These are phyloP conservation scores for Agapostemon virescens DNA, from an alignment of 2,888 invertebrate genomes.

Conservation along the genomic window DNA sequence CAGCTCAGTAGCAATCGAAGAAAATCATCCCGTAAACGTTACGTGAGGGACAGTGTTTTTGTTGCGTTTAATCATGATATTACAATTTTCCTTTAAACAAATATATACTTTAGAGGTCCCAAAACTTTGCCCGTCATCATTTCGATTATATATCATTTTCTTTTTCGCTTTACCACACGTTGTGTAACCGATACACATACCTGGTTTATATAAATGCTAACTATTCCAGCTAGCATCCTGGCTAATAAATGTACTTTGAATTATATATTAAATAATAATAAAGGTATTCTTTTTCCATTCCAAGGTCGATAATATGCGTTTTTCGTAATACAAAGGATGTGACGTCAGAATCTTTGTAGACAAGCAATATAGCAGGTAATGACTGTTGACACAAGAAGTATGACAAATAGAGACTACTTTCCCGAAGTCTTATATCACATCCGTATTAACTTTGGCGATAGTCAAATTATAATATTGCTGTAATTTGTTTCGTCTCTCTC, in stretches of 20 bases:
- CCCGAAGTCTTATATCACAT: slow-evolving; percentile 65
- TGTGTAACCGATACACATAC: slow-evolving; percentile 52
- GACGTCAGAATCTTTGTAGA: slow-evolving; percentile 50
- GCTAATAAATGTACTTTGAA: slow-evolving; percentile 58
- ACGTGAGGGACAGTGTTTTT: slow-evolving; percentile 55
- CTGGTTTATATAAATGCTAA: slow-evolving; percentile 56
- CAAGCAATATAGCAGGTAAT: slow-evolving; percentile 36
- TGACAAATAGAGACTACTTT: slow-evolving; percentile 59
- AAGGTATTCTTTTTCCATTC: slow-evolving; percentile 38
- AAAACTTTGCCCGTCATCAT: slow-evolving; percentile 66
- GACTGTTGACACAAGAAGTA: slow-evolving; percentile 50
- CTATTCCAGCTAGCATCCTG: slow-evolving; percentile 60
- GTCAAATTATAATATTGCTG: slow-evolving; percentile 52
- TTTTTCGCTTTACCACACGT: slow-evolving; percentile 44
- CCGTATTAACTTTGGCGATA: slow-evolving; percentile 64
- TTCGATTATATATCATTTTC: slow-evolving; percentile 56
- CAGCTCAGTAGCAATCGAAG: slow-evolving; percentile 64
- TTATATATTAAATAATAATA: slow-evolving; percentile 54
- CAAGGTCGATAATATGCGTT: slow-evolving; percentile 50
- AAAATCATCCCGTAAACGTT: slow-evolving; percentile 57
- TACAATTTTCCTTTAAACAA: slow-evolving; percentile 65
- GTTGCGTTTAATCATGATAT: slow-evolving; percentile 67
- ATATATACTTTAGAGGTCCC: slow-evolving; percentile 70
- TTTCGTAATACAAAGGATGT: slow-evolving; percentile 54
- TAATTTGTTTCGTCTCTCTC: slow-evolving; percentile 41